These are phyloP conservation scores for Cerastis rubricosa DNA, from an alignment of 2,888 invertebrate species.

Conservation along the genomic window DNA sequence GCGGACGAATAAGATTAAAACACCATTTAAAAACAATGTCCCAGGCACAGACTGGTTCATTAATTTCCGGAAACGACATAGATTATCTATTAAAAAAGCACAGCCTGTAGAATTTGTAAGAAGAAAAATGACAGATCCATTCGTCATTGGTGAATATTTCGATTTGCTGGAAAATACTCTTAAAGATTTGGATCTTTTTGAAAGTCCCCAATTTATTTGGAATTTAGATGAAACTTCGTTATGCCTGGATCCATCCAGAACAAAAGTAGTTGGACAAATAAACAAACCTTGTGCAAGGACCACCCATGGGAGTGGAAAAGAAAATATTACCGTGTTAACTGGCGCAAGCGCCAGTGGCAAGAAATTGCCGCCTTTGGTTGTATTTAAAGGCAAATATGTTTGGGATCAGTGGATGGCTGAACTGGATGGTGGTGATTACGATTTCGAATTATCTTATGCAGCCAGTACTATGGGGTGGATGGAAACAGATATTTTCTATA, in stretches of 20 bases:
- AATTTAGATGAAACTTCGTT: slow-evolving; percentile 16
- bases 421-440: not conserved
- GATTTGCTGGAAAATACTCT: slow-evolving; percentile 27
- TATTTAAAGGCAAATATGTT: not conserved
- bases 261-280: slow-evolving; percentile 9
- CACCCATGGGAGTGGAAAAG: no score
- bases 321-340: slow-evolving; percentile 11
- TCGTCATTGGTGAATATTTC: slow-evolving; percentile 31
- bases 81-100: slow-evolving; percentile 3
- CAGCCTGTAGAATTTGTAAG: slow-evolving; percentile 17
- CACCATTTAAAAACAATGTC: slow-evolving; percentile 4
- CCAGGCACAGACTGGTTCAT: slow-evolving; percentile 14
- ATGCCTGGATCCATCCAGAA: slow-evolving; percentile 10
- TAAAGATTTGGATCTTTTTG: slow-evolving; percentile 9
- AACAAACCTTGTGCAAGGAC: no score
- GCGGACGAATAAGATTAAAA: not conserved
- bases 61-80: slow-evolving; percentile 3
- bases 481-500: slow-evolving; percentile 70
- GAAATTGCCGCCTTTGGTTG: no score
- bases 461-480: slow-evolving; percentile 74
- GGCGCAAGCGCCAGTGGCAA: no score
- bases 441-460: slow-evolving; percentile 67
- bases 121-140: slow-evolving; percentile 23
- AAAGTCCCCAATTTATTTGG: not conserved
- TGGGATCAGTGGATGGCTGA: slow-evolving; percentile 5